Base-by-base conservation (phyloP, 2,113 vertebrate genomes). In the Morone chrysops region DNA sequence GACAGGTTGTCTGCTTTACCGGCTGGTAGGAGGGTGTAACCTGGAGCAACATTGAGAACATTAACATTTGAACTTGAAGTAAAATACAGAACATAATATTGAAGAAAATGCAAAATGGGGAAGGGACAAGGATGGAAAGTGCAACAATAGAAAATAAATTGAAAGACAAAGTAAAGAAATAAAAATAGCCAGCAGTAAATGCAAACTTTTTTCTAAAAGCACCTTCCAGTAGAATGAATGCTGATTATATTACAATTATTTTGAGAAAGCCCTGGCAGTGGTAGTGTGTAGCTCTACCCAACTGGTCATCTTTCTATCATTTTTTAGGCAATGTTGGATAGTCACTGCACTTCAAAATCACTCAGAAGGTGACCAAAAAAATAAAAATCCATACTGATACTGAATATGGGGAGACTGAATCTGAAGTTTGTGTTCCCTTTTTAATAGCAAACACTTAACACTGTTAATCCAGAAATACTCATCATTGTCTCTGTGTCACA, bases 1-100 rank as follows among this genome's bases (percentile, higher is more conserved):
- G 97, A 98, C 83, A 97, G 95, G 92, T 97, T 97, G 87, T 98
- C 97, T 0, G 95, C 95, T 87, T 96, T 98, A 17, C 96, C 92
- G 36, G 94, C 93, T 0, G 97, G 96, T 3, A 94, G 94, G 80
- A 97, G 94, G 20, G 95, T 89, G 0, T 96, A 97, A 86, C 96
- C 97, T 98, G 69, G n/a, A 17, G 60, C 1, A 70, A 18, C n/a
- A 18, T 38, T 70, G 12, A 13, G 43, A 12, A 66, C 17, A 18
- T 36, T 61, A 25, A 38, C 9, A 72, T 59, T 18, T 57, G 11
- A 70, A 59, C 3, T 0, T 0, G 0, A 57, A 25, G 13, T 25
- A 10, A 8, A 14, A 63, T 20, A 3, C 7, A 12, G 40, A 54
- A 31, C 47, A 16, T 4, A 22, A 61, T 17, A 6, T n/a, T 16